phyloP scores from a whole-genome alignment of 2,888 invertebrate genomes.

The Amblyteles armatorius region DNA sequence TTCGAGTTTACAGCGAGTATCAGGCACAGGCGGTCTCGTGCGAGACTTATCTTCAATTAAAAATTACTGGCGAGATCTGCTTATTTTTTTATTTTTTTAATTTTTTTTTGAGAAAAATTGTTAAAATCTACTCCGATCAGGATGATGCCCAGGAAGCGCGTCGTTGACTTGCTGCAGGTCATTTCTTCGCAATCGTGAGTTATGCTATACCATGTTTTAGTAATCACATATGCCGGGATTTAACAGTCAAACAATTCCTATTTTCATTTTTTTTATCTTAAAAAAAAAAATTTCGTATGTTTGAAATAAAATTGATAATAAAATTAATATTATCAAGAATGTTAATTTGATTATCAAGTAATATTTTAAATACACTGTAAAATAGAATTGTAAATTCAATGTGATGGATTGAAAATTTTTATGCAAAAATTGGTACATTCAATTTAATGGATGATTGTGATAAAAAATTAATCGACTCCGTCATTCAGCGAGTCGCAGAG shows the following conservation, averaged over 20 bases:
- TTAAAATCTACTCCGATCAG: constrained; percentile 30
- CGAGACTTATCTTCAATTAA: constrained; percentile 15
- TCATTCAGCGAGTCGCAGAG: neutral
- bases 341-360: too few species aligned
- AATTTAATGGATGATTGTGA: too few species aligned
- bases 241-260: neutral
- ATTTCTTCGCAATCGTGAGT: constrained; percentile 90
- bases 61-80: neutral
- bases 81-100: constrained; percentile 29
- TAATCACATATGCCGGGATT: constrained; percentile 31
- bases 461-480: neutral
- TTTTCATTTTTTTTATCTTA: too few species aligned
- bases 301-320: too few species aligned
- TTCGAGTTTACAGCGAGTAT: constrained; percentile 35
- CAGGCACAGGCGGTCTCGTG: constrained; percentile 21
- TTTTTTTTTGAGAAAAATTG: constrained; percentile 17
- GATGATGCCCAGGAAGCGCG: constrained; percentile 87
- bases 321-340: neutral
- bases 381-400: too few species aligned
- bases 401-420: too few species aligned
- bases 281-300: too few species aligned
- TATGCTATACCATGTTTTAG: constrained; percentile 61
- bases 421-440: too few species aligned
- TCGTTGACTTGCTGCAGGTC: constrained; percentile 88
- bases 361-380: neutral